These are phyloP conservation scores for Fistularia tabacaria DNA, from an alignment of 2,797 vertebrate genomes.

Conservation along the genomic window DNA sequence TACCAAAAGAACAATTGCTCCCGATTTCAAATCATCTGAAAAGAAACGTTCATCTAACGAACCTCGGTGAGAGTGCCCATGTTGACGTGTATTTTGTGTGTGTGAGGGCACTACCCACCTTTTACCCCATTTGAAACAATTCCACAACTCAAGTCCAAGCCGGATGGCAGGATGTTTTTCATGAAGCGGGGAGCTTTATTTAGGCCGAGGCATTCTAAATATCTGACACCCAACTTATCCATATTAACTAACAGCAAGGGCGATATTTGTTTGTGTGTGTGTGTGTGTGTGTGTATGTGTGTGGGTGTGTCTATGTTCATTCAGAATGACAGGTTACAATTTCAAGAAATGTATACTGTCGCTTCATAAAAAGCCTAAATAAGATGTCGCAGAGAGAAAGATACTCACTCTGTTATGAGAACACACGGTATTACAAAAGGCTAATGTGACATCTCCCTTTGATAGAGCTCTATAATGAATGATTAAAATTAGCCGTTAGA, in stretches of 20 bases:
- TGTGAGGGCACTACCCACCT: background rate
- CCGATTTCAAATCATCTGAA: no score
- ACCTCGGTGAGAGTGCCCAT: background rate
- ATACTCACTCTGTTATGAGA: background rate
- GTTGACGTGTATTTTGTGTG: slow-evolving; percentile 1
- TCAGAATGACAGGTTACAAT: slow-evolving; percentile 43
- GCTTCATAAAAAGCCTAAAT: slow-evolving; percentile 20
- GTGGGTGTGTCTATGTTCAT: slow-evolving; percentile 46
- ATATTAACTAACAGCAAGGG: slow-evolving; percentile 53
- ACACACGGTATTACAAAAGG: slow-evolving; percentile 1
- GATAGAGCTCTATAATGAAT: slow-evolving; percentile 33
- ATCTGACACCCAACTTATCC: slow-evolving; percentile 73
- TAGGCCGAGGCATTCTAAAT: slow-evolving; percentile 79
- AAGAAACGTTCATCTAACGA: no score
- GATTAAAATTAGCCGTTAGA: slow-evolving; percentile 33
- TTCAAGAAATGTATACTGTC: slow-evolving; percentile 50
- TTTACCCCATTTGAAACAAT: slow-evolving; percentile 60
- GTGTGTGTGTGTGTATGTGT: slow-evolving; percentile 30
- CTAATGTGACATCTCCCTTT: background rate
- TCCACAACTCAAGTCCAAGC: slow-evolving; percentile 61
- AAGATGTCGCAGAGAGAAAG: background rate
- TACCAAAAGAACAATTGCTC: no score
- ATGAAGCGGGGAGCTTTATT: slow-evolving; percentile 80
- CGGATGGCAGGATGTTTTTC: slow-evolving; percentile 83
- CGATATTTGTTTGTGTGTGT: slow-evolving; percentile 25